A percentile compares a stretch with the other conserved stretches of the same genome.
Evolutionary conservation across 2,113 vertebrate species (phyloP).

Genomic region (Oxyruncus cristatus): DNA sequence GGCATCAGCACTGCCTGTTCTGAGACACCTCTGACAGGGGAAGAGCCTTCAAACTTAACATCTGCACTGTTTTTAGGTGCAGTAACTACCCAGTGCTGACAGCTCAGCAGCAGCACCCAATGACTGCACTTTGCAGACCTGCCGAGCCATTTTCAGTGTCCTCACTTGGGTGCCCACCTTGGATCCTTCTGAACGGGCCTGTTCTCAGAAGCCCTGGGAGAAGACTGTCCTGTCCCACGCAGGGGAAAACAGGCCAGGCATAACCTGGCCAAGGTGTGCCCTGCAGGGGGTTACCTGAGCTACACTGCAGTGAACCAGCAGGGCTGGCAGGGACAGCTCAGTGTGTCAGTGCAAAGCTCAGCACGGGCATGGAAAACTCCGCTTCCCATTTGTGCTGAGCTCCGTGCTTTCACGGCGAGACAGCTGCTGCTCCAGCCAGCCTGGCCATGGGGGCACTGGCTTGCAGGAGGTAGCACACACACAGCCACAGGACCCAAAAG

Average conservation of each 20-base stretch:
- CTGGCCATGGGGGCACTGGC: background rate
- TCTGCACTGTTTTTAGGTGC: background rate
- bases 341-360: background rate
- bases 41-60: background rate
- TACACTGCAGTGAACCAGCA: fast-evolving
- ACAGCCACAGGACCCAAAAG: slow-evolving; percentile 8
- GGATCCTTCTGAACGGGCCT: background rate
- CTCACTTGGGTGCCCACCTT: background rate
- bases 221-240: background rate
- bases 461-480: background rate
- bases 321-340: background rate
- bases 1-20: background rate
- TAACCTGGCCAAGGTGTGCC: background rate
- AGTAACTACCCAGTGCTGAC: background rate
- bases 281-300: background rate
- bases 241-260: background rate
- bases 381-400: background rate
- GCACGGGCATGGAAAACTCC: background rate
- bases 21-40: background rate
- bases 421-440: background rate
- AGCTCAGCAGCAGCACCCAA: background rate
- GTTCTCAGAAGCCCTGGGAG: background rate
- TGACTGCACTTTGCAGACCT: background rate
- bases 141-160: background rate
- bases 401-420: background rate